Conservation (phyloP, 2,888 invertebrate genomes). For the Chymomyza amoena region DNA sequence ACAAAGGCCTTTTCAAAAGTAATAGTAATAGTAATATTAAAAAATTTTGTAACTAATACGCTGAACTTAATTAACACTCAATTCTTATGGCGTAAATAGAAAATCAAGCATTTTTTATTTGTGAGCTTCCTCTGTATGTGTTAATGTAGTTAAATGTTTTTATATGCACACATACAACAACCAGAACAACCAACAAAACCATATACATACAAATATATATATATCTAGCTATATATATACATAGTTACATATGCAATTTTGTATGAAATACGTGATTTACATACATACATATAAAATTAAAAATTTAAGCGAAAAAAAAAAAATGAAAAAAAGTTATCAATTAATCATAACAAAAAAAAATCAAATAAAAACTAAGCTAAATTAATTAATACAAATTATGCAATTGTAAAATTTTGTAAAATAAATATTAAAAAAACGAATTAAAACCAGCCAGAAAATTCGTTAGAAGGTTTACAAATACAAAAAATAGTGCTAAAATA, state of each 20-base stretch:
- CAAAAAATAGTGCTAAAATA: too few relatives aligned
- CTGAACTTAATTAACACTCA: too few relatives aligned
- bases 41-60: too few relatives aligned
- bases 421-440: conserved; percentile 7
- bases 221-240: neutral
- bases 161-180: neutral
- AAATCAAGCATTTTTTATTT: too few relatives aligned
- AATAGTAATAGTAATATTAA: too few relatives aligned
- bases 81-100: too few relatives aligned
- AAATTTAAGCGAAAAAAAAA: conserved; percentile 21
- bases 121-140: too few relatives aligned
- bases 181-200: too few relatives aligned
- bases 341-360: conserved; percentile 10
- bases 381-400: neutral
- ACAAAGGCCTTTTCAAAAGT: too few relatives aligned
- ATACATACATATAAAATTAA: conserved; percentile 34
- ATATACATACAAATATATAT: conserved; percentile 11
- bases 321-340: conserved; percentile 1
- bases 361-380: conserved; percentile 33
- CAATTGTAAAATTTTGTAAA: neutral
- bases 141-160: too few relatives aligned
- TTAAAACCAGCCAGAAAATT: conserved; percentile 6
- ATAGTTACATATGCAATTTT: conserved; percentile 31
- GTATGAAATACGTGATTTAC: conserved; percentile 56
- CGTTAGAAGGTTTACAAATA: neutral